These are phyloP conservation scores for Yasuhikotakia modesta DNA, from an alignment of 2,797 vertebrate species.

Conservation along the genomic window DNA sequence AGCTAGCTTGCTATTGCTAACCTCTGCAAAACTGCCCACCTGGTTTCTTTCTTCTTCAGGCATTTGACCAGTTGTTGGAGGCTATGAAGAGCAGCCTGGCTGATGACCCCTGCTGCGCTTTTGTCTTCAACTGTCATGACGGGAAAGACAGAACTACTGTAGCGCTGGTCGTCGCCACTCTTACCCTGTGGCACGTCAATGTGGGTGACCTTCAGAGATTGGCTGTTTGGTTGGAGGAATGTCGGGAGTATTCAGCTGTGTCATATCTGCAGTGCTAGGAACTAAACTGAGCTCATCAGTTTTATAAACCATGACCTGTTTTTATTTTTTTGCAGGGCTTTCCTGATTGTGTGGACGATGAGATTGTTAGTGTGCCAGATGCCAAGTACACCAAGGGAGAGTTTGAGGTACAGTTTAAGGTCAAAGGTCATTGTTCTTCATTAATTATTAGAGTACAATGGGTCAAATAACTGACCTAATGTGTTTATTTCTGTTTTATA, in stretches of 20 bases:
- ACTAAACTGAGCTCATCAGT: conserved; percentile 3
- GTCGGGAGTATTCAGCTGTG: background rate
- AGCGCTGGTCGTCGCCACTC: conserved; percentile 83
- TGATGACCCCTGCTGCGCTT: conserved; percentile 72
- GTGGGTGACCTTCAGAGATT: conserved; percentile 67
- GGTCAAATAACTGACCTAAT: background rate
- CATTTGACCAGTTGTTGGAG: conserved; percentile 80
- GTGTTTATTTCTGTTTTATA: background rate
- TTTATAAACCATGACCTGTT: conserved; percentile 14
- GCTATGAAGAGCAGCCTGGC: conserved; percentile 71
- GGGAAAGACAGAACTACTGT: conserved; percentile 83
- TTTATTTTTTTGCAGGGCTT: conserved; percentile 73
- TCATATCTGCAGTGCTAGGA: background rate
- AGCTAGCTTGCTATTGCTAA: no score
- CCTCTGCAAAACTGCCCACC: no score
- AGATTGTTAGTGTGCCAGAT: conserved; percentile 84
- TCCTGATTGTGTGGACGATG: conserved; percentile 79
- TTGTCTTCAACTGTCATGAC: conserved; percentile 84
- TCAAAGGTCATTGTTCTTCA: background rate
- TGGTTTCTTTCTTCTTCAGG: conserved; percentile 64
- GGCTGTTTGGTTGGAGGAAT: background rate
- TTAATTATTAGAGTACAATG: background rate
- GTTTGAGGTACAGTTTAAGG: conserved; percentile 76
- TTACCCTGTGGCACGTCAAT: conserved; percentile 82
- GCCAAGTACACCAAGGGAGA: conserved; percentile 89